These are phyloP conservation scores for Rhizoglyphus robini DNA, from an alignment of 1,140 invertebrate genomes.

Conservation along the genomic window DNA sequence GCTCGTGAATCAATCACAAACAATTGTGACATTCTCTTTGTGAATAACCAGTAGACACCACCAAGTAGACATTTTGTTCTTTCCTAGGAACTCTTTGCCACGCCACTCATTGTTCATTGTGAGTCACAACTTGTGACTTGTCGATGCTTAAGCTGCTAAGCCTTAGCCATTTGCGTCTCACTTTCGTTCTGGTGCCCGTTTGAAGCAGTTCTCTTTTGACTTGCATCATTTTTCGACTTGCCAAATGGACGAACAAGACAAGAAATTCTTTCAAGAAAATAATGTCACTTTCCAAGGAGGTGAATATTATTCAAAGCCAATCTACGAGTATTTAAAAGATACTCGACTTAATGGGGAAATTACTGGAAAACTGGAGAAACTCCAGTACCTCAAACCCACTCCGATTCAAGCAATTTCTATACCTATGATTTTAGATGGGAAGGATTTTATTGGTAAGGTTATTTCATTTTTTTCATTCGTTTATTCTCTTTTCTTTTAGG, in stretches of 20 bases:
- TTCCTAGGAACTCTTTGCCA: too few species aligned
- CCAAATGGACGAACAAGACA: neutral
- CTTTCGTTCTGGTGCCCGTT: too few species aligned
- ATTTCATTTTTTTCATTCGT: conserved; percentile 29
- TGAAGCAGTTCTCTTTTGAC: too few species aligned
- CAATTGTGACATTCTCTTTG: too few species aligned
- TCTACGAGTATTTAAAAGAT: neutral
- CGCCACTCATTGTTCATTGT: too few species aligned
- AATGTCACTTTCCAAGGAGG: neutral
- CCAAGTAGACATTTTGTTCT: too few species aligned
- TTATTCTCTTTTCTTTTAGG: conserved; percentile 5
- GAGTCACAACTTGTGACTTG: too few species aligned
- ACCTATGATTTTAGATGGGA: conserved; percentile 77
- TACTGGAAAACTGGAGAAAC: conserved; percentile 7
- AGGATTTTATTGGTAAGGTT: conserved; percentile 81
- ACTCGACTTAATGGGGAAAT: conserved; percentile 35
- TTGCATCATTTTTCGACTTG: neutral
- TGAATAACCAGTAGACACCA: too few species aligned
- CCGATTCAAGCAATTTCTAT: conserved; percentile 69
- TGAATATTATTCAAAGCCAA: neutral
- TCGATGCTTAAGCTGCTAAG: too few species aligned
- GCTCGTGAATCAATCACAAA: too few species aligned
- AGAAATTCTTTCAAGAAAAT: neutral
- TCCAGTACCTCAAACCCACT: conserved; percentile 29
- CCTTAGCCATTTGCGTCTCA: too few species aligned